These are phyloP conservation scores for Cyrtonyx montezumae DNA, from an alignment of 2,113 vertebrate species.

Conservation along the genomic window DNA sequence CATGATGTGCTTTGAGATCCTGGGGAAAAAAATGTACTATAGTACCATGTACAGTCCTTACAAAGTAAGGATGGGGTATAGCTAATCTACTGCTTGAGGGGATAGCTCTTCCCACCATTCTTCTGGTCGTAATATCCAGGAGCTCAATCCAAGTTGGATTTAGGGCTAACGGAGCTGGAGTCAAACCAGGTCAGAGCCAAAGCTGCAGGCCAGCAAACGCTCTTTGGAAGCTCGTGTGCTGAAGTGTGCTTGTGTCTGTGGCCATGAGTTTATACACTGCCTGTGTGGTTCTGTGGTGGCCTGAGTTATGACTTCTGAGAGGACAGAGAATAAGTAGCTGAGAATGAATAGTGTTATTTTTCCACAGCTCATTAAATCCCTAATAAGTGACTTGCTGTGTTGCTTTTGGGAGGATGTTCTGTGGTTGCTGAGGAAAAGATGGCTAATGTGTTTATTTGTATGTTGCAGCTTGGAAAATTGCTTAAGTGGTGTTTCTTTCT, in stretches of 20 bases:
- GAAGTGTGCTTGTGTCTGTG: not conserved
- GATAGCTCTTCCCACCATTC: not conserved
- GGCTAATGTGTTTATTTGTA: conserved; percentile 42
- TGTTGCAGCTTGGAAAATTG: conserved; percentile 18
- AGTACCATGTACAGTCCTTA: not conserved
- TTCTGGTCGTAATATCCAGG: not conserved
- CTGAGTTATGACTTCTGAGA: not conserved
- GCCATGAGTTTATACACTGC: not conserved
- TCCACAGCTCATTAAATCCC: conserved; percentile 24
- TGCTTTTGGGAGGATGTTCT: conserved; percentile 45
- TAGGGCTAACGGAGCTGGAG: not conserved
- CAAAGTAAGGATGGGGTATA: not conserved
- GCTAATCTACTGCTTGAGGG: not conserved
- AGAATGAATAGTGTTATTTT: conserved; percentile 8
- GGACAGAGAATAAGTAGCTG: conserved; percentile 15
- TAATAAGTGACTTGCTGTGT: conserved; percentile 44
- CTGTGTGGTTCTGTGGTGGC: conserved; percentile 33
- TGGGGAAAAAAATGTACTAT: not conserved
- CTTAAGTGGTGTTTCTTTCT: not conserved
- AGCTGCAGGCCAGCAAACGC: not conserved
- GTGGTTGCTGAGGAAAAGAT: conserved; percentile 9
- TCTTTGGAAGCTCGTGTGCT: not conserved
- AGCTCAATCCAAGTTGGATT: not conserved
- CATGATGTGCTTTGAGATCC: not conserved
- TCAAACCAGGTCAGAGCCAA: conserved; percentile 55